Evolutionary conservation across 2,888 invertebrate species (phyloP), one percentile per base, ranked within the genome.

Genomic region (Synanthedon vespiformis): DNA sequence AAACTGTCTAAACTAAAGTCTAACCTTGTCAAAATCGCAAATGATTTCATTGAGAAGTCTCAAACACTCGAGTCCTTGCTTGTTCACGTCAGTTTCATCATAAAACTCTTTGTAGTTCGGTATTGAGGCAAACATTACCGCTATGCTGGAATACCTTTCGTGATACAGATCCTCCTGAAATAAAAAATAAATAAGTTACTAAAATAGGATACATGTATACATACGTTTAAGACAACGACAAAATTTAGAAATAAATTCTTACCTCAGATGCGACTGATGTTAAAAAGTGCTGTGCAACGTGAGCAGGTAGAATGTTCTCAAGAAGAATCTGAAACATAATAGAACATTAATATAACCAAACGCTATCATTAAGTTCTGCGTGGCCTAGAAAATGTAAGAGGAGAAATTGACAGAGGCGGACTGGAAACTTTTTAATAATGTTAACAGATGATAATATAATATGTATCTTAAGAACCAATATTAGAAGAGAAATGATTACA

Each of bases 91-190:
- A n/a, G 94, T 97, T 76, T 97, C 97, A 67, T 96, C 96, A 72
- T 97, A 98, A 77, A 98, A 98, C 78, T 98, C 97, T 72, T 96
- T 96, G 80, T 98, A 99, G 82, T 98, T 98, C 4, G 98, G 98
- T 65, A 99, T 98, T 1, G 97, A 97, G 0, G 98, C 98, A 75
- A 99, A 99, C 98, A 98, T 98, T 6, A 99, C 98, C 0, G 96
- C 96, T 54, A 98, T 96, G 65, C 94, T 94, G 13, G 93, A 93
- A 77, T 98, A 98, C 48, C 95, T 90, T 74, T 98, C 96, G 76
- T 98, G 97, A 79, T 99, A 99, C 1, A 98, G 81, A 58, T 97
- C 97, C 88, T 97, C 90, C 67, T 90, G 80, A 0, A 68, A 68
- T 27, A 4, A 18, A 5, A 47, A 41, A 34, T 34, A 22, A 16